Evolutionary conservation across 64 coral and sea anemone genomes (phyloP), one percentile per base, ranked within the genome.

Genomic region (Anthopleura sola): DNA sequence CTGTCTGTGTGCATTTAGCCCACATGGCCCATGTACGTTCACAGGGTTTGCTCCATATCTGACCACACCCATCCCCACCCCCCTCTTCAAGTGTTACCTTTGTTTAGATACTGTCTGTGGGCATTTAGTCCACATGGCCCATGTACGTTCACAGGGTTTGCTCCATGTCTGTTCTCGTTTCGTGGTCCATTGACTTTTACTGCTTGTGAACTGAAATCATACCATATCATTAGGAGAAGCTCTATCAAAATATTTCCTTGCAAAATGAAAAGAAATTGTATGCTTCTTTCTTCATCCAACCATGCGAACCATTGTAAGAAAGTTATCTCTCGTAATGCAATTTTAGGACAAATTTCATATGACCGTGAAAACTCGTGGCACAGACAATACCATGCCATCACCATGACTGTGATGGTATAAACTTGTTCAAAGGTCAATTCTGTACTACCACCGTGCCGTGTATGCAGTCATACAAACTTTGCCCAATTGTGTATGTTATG

Each of bases 171-270:
- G 49, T 85, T 78, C 14, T 55, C 55, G 57, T 68, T 19, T 26
- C 20, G 82, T 23, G 88, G 68, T 24, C 88, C 88, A 69, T 19
- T 46, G 33, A 24, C 62, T 16, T 17, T 84, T 49, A 44, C 62
- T 54, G 29, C 31, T 58, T 8, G 71, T 32, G 37, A 74, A 51
- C 64, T 84, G 50, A 18, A 89, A 46, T 56, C 78, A 82, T 57
- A 82, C 87, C 33, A 80, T 78, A 55, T 62, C 82, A 37, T 69
- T 31, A 75, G 18, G 31, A 88, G 80, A 81, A 33, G 17, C 47
- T 38, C 78, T 34, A 36, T 13, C 8, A 31, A 64, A 20, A 6
- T 5, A 16, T 16, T 87, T 5, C n/a, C n/a, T n/a, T n/a, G n/a
- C n/a, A n/a, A n/a, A n/a, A n/a, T n/a, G n/a, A n/a, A n/a, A n/a